These are phyloP conservation scores for Helarctos malayanus DNA, from an alignment of 2,797 vertebrate genomes.

Conservation along the genomic window DNA sequence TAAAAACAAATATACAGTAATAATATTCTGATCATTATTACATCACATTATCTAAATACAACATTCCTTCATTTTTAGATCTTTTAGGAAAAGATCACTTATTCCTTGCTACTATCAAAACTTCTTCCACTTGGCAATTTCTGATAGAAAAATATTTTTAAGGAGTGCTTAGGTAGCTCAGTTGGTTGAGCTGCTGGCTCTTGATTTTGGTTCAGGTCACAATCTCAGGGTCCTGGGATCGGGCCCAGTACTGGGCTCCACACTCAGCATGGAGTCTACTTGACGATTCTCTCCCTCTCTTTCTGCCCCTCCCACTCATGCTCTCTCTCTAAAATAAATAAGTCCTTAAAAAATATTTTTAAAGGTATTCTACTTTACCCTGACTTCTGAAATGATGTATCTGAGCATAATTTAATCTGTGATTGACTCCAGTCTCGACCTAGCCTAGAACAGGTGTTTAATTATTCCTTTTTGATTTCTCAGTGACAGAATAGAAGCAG, in stretches of 20 bases:
- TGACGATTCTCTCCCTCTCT: background rate
- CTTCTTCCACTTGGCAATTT: slow-evolving; percentile 16
- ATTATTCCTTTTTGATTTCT: slow-evolving; percentile 18
- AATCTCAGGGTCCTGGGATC: background rate
- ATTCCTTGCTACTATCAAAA: slow-evolving; percentile 38
- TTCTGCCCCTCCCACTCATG: background rate
- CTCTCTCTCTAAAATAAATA: background rate
- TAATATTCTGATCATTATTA: background rate
- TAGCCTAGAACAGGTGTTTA: background rate
- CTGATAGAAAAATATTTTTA: slow-evolving; percentile 35
- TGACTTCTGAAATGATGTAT: slow-evolving; percentile 55
- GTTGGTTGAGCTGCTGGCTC: background rate
- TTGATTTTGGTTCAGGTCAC: background rate
- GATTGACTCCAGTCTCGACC: slow-evolving; percentile 8
- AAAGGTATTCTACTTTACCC: slow-evolving; percentile 27
- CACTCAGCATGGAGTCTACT: background rate
- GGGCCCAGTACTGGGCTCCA: background rate
- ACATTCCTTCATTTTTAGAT: background rate
- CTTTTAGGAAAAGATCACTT: background rate
- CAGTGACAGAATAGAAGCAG: background rate
- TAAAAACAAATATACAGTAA: slow-evolving; percentile 32
- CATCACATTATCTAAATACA: background rate
- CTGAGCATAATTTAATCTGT: slow-evolving; percentile 27
- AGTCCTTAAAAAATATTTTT: background rate
- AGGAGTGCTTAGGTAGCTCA: background rate